A percentile compares a stretch with the other conserved stretches of the same genome.
These are phyloP conservation scores for Chaetops frenatus DNA, from an alignment of 2,113 vertebrate species.

Conservation along the genomic window DNA sequence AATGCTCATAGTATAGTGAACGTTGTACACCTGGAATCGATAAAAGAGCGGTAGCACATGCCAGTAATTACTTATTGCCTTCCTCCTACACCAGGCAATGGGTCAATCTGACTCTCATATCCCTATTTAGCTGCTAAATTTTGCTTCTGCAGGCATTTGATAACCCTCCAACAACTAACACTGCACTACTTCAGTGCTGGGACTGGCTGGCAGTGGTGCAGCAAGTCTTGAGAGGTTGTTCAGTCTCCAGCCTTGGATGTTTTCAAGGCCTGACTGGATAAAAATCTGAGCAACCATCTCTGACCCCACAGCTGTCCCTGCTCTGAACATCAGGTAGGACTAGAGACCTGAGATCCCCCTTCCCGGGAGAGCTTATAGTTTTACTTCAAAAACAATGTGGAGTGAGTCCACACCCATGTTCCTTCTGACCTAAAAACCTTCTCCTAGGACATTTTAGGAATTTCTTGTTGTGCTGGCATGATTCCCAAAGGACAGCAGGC, in stretches of 20 bases:
- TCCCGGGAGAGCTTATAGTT: not conserved
- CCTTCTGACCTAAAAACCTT: not conserved
- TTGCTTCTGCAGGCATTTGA: not conserved
- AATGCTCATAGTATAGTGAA: constrained; percentile 90
- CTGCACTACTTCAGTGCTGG: rapidly evolving
- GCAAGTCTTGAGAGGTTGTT: not conserved
- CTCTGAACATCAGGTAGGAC: not conserved
- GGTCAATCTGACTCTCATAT: not conserved
- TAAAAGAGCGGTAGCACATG: not conserved
- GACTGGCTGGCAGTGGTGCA: not conserved
- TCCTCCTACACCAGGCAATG: not conserved
- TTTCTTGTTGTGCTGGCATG: not conserved
- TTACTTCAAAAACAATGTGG: not conserved
- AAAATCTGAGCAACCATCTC: not conserved
- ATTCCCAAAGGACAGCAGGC: not conserved
- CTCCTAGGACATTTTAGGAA: not conserved
- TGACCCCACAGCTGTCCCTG: not conserved
- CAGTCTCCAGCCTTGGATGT: not conserved
- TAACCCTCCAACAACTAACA: not conserved
- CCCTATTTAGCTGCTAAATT: not conserved
- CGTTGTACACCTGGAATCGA: constrained; percentile 85
- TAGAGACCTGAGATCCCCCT: not conserved
- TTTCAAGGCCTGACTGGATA: not conserved
- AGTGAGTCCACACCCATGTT: not conserved
- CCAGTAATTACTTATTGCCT: not conserved